Percentiles rank a stretch among this genome's conserved stretches.
These are phyloP conservation scores for Eristalinus aeneus DNA, from an alignment of 2,888 invertebrate genomes.

Conservation along the genomic window DNA sequence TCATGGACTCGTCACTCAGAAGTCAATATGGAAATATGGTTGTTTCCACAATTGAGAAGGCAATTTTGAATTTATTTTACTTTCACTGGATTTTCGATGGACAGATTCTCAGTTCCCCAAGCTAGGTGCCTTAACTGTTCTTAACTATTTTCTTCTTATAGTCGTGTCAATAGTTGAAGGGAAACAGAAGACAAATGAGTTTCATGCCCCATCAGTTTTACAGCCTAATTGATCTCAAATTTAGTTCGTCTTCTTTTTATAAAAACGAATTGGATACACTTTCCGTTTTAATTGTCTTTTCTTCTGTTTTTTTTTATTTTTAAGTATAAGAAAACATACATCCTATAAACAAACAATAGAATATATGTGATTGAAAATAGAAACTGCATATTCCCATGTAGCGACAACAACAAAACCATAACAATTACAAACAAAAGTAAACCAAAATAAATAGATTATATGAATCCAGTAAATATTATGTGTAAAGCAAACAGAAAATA, in stretches of 20 bases:
- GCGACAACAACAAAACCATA: constrained; percentile 4
- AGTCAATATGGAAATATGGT: not conserved
- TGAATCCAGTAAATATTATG: not conserved
- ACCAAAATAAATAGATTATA: not conserved
- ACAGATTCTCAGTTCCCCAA: not conserved
- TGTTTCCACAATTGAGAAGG: not conserved
- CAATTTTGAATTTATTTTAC: not conserved
- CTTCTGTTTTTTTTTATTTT: not conserved
- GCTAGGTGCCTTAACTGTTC: not conserved
- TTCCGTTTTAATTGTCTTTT: no score
- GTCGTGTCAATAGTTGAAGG: no score
- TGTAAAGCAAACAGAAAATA: constrained; percentile 12
- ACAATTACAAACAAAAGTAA: not conserved
- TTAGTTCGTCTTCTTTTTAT: no score
- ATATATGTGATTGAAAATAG: constrained; percentile 25
- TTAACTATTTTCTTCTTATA: not conserved
- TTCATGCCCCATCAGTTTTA: no score
- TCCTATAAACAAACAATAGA: constrained; percentile 14
- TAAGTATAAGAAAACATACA: not conserved
- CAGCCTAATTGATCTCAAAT: no score
- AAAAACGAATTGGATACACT: no score
- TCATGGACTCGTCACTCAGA: no score
- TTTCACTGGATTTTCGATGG: not conserved
- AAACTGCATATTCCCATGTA: constrained; percentile 30
- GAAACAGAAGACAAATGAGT: no score